Evolutionary conservation across 1,140 invertebrate genomes (phyloP), one percentile per base, ranked within the genome.

Genomic region (Listronotus oregonensis): DNA sequence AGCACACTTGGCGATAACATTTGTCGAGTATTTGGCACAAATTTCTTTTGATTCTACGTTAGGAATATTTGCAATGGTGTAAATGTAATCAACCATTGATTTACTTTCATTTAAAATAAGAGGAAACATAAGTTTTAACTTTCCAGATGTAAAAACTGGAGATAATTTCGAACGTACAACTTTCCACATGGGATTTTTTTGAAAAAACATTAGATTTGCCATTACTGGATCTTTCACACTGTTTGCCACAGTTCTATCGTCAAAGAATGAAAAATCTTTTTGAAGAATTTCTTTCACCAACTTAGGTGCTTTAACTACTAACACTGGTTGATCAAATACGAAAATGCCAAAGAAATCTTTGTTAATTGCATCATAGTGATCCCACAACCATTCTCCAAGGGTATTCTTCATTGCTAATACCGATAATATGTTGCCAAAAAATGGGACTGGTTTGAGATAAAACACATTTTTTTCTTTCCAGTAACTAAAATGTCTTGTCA

Each of bases 201-300:
- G 62, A 9, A 75, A 65, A 57, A 80, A 78, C 9, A 80, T 11
- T 10, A 67, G 62, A 43, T 68, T 62, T 0, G 52, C 17, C 18
- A 50, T 54, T 21, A 66, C 59, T 32, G 58, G 44, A 27, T 70
- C 83, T 49, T 81, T 75, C 1, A 80, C 72, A 55, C 80, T 80
- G 5, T 71, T 73, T 69, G 55, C 47, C 2, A 55, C 31, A 8
- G 9, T 44, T 10, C 79, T 75, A 65, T 85, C 83, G 9, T 78
- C 71, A 67, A 86, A 86, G 74, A 82, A 69, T 60, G 84, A 80
- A 73, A 84, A 85, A 72, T 86, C 84, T 69, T 81, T 78, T 17
- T 85, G 81, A 42, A 82, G 75, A 17, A 86, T 68, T 32, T 76
- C 68, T 74, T 84, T 85, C 1, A 86, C 80, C 14, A 86, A 66